Percentiles rank a stretch among this genome's conserved stretches.
phyloP scores from a whole-genome alignment of 2,888 invertebrate species.

The Fragum sueziense region DNA sequence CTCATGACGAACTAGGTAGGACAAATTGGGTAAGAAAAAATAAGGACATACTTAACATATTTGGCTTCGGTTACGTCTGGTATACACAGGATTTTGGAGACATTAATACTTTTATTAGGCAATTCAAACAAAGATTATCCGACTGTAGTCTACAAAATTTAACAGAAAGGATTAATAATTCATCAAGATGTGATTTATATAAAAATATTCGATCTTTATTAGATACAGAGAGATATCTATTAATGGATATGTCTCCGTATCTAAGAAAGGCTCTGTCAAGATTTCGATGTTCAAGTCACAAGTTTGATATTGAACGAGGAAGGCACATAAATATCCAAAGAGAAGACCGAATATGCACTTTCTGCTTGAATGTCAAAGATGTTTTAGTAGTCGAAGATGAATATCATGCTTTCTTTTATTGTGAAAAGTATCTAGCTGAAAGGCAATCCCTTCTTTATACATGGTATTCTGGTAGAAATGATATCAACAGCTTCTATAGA shows the following conservation, averaged over 20 bases:
- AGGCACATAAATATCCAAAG: conserved; percentile 17
- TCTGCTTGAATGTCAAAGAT: neutral
- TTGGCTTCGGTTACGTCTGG: conserved; percentile 31
- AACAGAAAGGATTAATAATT: conserved; percentile 8
- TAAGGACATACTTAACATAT: conserved; percentile 3
- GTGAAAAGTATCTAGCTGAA: neutral
- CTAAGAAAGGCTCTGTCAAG: conserved; percentile 24
- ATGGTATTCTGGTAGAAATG: conserved; percentile 12
- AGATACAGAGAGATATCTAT: conserved; percentile 27
- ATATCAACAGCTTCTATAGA: too few species aligned
- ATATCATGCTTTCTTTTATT: conserved; percentile 27
- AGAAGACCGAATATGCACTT: conserved; percentile 11
- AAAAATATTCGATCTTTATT: conserved; percentile 19
- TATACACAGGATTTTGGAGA: conserved; percentile 23
- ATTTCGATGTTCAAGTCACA: conserved; percentile 30
- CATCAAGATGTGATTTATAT: conserved; percentile 26
- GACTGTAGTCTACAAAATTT: conserved; percentile 3
- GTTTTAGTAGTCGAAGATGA: too few species aligned
- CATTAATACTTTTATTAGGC: conserved; percentile 2
- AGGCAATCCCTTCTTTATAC: conserved; percentile 6
- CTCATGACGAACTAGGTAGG: too few species aligned
- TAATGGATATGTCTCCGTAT: conserved; percentile 18
- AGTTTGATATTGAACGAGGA: too few species aligned
- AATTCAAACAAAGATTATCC: conserved; percentile 11
- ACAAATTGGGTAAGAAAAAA: conserved; percentile 17